phyloP scores from a whole-genome alignment of 2,797 vertebrate species.

The Lacerta viridis region DNA sequence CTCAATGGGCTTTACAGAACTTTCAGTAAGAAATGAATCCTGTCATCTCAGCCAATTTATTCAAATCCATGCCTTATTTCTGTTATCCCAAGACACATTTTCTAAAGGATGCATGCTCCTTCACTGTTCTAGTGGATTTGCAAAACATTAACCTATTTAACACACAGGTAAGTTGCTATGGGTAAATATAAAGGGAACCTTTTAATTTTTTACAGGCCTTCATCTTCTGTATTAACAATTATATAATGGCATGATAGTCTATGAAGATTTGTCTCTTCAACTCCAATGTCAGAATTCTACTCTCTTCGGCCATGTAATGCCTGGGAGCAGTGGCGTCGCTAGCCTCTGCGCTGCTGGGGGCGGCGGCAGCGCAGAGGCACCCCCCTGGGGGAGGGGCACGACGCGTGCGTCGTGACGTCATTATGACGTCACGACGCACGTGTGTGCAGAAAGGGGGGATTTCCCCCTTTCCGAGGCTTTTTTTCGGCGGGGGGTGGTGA shows the following conservation, averaged over 20 bases:
- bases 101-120: slow-evolving; percentile 41
- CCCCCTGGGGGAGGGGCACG: too few relatives aligned
- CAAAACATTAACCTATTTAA: slow-evolving; percentile 63
- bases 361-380: too few relatives aligned
- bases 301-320: too few relatives aligned
- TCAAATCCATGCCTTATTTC: slow-evolving; percentile 56
- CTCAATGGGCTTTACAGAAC: slow-evolving; percentile 5
- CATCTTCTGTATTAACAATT: not conserved
- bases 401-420: too few relatives aligned
- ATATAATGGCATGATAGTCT: not conserved
- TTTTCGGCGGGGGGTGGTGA: too few relatives aligned
- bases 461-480: too few relatives aligned
- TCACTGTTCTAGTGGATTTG: slow-evolving; percentile 48
- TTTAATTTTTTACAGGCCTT: not conserved
- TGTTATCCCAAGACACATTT: slow-evolving; percentile 42
- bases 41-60: slow-evolving; percentile 48
- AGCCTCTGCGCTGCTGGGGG: too few relatives aligned
- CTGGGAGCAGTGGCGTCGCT: too few relatives aligned
- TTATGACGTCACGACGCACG: too few relatives aligned
- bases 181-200: slow-evolving; percentile 46
- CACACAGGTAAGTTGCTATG: slow-evolving; percentile 40
- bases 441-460: too few relatives aligned
- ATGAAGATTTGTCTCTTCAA: not conserved
- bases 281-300: too few relatives aligned
- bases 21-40: slow-evolving; percentile 29